Base-by-base conservation (phyloP, 2,797 vertebrate genomes). In the Poeciliopsis infans region DNA sequence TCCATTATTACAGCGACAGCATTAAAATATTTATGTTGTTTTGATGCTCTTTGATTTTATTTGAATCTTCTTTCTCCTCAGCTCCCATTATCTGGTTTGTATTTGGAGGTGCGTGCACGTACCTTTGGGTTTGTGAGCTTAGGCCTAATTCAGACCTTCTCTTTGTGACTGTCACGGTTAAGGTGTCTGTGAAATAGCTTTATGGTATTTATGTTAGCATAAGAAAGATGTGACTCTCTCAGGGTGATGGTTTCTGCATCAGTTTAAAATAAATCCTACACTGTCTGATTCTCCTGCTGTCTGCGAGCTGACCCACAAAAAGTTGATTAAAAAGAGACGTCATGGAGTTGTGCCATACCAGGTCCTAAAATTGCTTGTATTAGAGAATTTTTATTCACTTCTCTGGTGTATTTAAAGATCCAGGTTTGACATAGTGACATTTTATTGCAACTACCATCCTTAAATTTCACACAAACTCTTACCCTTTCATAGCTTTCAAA, bases 141-240 rank as follows among this genome's bases (percentile, higher is more conserved):
- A 66, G 61, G 7, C 31, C n/a, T 41, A 4, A 68, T 69, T 39
- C 15, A 73, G 74, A n/a, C 70, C 55, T 51, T 74, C 4, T 59
- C 57, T 46, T 79, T 49, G 69, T 75, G 25, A 33, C 33, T 49
- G 11, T 74, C 72, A 43, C 71, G 18, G 72, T 49, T 64, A 73
- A 25, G 36, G 39, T 49, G 55, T 70, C 16, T 73, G 74, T 51
- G 45, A 78, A 83, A 69, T 3, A 79, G 53, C 70, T 46, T 45
- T n/a, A n/a, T 12, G 11, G 31, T n/a, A 51, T 45, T 72, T 59
- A 82, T 77, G 41, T 72, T 43, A 36, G 57, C 69, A 55, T 53
- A 86, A 77, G 77, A 28, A 43, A 78, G 43, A 20, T 45, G 8
- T 43, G 46, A 25, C 45, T 71, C 79, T 57, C 43, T 80, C 73